phyloP scores from a whole-genome alignment of 2,797 vertebrate genomes.

The Chlorospingus semifuscus region DNA sequence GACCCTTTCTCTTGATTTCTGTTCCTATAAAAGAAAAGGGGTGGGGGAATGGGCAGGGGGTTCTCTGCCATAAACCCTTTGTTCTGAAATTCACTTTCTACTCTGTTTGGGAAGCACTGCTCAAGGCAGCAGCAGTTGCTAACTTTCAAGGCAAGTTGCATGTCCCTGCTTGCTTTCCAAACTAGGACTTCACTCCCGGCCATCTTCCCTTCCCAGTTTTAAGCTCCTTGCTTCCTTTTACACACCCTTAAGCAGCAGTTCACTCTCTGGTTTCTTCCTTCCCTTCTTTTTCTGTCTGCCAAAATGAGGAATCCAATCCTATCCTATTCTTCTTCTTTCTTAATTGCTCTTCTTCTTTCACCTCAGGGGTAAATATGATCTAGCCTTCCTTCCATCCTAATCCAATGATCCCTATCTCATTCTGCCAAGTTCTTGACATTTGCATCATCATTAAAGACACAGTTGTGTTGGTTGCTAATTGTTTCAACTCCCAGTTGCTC shows the following conservation, averaged over 20 bases:
- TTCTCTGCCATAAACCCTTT: neutral
- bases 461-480: neutral
- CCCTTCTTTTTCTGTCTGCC: neutral
- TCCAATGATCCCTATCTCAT: neutral
- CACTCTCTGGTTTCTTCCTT: neutral
- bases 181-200: neutral
- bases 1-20: neutral
- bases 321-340: neutral
- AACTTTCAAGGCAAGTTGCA: neutral
- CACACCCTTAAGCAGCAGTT: neutral
- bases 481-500: neutral
- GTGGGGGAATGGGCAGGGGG: neutral
- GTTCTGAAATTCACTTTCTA: neutral
- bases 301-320: neutral
- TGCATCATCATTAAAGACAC: neutral
- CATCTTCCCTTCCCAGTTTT: neutral
- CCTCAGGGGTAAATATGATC: neutral
- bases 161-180: neutral
- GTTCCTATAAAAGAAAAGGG: neutral
- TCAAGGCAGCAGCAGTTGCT: neutral
- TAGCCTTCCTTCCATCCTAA: neutral
- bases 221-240: neutral
- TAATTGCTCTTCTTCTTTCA: neutral
- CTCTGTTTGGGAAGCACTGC: neutral
- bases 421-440: neutral